Evolutionary conservation across 2,113 vertebrate genomes (phyloP).

Genomic region (Oceanodroma tethys): DNA sequence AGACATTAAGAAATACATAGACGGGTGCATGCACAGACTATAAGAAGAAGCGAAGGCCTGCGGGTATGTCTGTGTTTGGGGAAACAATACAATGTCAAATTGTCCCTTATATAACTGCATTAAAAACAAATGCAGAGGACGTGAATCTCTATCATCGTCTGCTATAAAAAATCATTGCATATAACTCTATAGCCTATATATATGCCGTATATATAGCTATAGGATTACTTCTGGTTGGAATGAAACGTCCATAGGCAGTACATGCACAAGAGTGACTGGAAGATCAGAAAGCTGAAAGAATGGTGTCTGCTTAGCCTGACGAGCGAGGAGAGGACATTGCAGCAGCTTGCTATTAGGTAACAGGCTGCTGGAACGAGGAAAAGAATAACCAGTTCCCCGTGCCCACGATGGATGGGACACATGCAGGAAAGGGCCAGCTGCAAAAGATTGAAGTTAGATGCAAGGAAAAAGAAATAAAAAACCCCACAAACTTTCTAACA

Average conservation of each 20-base stretch:
- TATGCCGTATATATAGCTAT: too few species aligned
- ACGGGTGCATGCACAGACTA: accelerated
- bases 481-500: background rate
- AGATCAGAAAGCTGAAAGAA: background rate
- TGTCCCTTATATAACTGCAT: background rate
- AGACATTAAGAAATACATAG: background rate
- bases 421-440: background rate
- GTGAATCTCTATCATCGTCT: accelerated
- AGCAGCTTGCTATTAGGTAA: background rate
- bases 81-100: background rate
- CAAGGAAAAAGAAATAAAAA: background rate
- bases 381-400: accelerated
- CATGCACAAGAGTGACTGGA: background rate
- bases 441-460: background rate
- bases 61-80: background rate
- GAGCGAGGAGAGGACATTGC: background rate
- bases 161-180: background rate
- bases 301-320: background rate
- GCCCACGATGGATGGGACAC: background rate
- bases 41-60: background rate
- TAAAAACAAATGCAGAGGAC: background rate
- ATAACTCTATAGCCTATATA: background rate
- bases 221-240: background rate
- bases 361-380: background rate
- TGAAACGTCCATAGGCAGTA: background rate